phyloP scores from a whole-genome alignment of 2,113 vertebrate genomes.

The Carassius auratus region DNA sequence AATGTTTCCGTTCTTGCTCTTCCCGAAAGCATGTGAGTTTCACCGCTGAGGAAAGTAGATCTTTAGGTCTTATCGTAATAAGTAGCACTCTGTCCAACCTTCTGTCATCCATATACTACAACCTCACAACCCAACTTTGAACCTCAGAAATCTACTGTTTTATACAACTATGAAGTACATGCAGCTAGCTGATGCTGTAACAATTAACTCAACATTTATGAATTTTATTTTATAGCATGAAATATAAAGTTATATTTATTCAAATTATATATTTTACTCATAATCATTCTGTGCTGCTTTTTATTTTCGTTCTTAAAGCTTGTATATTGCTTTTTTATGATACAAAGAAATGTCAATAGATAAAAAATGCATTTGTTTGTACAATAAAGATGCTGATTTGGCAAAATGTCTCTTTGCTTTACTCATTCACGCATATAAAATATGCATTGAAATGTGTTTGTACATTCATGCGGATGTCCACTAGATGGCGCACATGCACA shows the following conservation, averaged over 20 bases:
- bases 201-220: constrained; percentile 96
- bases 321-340: constrained; percentile 99
- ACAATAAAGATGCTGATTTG: constrained; percentile 99
- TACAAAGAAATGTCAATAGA: constrained; percentile 91
- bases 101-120: constrained; percentile 78
- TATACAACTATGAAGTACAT: constrained; percentile 95
- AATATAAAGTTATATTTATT: constrained; percentile 97
- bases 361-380: constrained; percentile 90
- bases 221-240: constrained; percentile 99
- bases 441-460: not conserved
- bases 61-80: constrained; percentile 57
- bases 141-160: constrained; percentile 98
- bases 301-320: constrained; percentile 87
- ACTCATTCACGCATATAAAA: constrained; percentile 34
- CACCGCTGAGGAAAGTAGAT: constrained; percentile 62
- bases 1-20: constrained; percentile 57
- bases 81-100: constrained; percentile 60
- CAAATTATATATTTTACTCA: constrained; percentile 99
- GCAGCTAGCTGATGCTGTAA: constrained; percentile 98
- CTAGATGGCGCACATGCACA: constrained; percentile 16
- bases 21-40: constrained; percentile 60
- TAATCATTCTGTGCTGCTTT: constrained; percentile 90
- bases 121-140: constrained; percentile 91
- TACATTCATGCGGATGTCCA: not conserved
- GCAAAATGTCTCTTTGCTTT: constrained; percentile 68